Evolutionary conservation across 2,113 vertebrate genomes (phyloP).

Genomic region (Syngnathoides biaculeatus): DNA sequence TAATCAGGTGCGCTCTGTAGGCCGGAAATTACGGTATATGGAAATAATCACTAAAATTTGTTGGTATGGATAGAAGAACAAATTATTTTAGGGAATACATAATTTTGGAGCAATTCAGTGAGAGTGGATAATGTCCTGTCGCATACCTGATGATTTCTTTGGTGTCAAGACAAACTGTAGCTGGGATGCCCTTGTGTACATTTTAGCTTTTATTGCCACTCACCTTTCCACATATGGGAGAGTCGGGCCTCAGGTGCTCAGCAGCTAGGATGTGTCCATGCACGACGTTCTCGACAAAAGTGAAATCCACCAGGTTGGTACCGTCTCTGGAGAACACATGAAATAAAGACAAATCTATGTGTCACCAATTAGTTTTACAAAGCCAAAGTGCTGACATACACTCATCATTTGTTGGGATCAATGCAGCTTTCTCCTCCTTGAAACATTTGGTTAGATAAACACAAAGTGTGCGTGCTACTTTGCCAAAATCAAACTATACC

Average conservation of each 20-base stretch:
- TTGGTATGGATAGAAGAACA: no score
- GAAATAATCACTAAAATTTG: no score
- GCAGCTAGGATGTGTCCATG: constrained; percentile 94
- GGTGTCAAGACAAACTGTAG: background rate
- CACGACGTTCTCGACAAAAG: constrained; percentile 95
- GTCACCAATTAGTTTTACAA: background rate
- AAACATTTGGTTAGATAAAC: background rate
- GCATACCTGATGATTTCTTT: background rate
- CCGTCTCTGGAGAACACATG: constrained; percentile 78
- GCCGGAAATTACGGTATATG: no score
- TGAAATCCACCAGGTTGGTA: constrained; percentile 92
- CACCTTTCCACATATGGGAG: constrained; percentile 85
- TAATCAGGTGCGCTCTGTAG: no score
- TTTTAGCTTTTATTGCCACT: constrained; percentile 26
- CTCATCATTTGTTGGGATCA: background rate
- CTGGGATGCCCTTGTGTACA: background rate
- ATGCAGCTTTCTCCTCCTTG: background rate
- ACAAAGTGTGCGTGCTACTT: no score
- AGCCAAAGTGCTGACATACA: background rate
- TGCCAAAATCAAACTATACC: background rate
- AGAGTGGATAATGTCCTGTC: no score
- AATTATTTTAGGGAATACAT: no score
- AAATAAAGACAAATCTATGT: background rate
- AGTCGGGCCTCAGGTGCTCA: constrained; percentile 77
- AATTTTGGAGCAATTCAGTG: no score